These are phyloP conservation scores for Zaprionus ornatus DNA, from an alignment of 1,140 invertebrate species.

Conservation along the genomic window DNA sequence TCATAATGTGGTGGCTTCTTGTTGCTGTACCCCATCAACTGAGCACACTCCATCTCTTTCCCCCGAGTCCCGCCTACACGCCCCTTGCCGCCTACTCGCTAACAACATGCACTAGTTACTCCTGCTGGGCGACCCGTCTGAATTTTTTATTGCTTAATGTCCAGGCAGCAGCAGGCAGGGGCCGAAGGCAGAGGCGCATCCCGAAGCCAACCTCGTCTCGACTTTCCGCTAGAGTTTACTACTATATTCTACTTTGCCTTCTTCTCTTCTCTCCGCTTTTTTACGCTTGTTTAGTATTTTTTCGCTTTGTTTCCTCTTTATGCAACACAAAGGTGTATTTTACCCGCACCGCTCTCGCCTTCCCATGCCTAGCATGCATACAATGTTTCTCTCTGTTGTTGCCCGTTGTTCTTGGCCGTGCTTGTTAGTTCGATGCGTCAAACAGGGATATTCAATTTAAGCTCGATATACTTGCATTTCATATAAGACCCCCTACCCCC, in stretches of 20 bases:
- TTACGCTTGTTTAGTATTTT: slow-evolving; percentile 46
- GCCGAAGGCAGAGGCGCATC: background rate
- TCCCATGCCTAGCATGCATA: slow-evolving; percentile 48
- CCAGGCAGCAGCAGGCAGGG: slow-evolving; percentile 23
- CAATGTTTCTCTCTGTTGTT: slow-evolving; percentile 49
- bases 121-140: slow-evolving; percentile 24
- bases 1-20: slow-evolving; percentile 76
- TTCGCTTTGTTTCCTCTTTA: slow-evolving; percentile 32
- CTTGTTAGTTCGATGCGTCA: slow-evolving; percentile 48
- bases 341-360: slow-evolving; percentile 19
- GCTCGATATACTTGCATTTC: slow-evolving; percentile 69
- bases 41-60: slow-evolving; percentile 7
- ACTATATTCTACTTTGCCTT: slow-evolving; percentile 11
- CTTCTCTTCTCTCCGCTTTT: slow-evolving; percentile 1
- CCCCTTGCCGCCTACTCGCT: background rate
- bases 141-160: slow-evolving; percentile 68
- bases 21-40: slow-evolving; percentile 41
- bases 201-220: background rate
- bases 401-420: slow-evolving; percentile 22
- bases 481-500: slow-evolving; percentile 4
- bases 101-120: slow-evolving; percentile 27
- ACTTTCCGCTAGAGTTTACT: slow-evolving; percentile 31
- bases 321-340: slow-evolving; percentile 67
- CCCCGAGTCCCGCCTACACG: background rate
- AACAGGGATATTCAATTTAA: slow-evolving; percentile 73